Evolutionary conservation across 2,888 invertebrate species (phyloP), one percentile per base, ranked within the genome.

Genomic region (Cremastinae sp.): DNA sequence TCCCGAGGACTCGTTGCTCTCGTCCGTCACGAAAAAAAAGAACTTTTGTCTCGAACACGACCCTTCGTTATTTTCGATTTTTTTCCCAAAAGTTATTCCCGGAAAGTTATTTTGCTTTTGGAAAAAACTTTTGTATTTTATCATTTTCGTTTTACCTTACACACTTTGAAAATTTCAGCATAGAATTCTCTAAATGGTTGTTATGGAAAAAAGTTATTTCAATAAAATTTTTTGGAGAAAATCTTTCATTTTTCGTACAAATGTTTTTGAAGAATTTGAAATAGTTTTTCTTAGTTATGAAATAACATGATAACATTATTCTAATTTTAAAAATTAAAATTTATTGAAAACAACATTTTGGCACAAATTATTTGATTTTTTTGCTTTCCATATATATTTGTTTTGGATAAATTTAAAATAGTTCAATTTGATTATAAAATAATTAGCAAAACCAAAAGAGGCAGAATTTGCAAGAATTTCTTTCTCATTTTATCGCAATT

Each of bases 41-140:
- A 68, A 69, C 75, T 74, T 76, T 61, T 75, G 39, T 69, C 70
- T 71, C 62, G 12, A 49, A 55, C 71, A 45, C 28, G 37, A 28
- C 28, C 64, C 73, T 73, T 70, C 69, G 73, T 77, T 77, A 74
- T 74, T 70, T 70, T 70, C 64, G 69, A 59, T 65, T 74, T 73
- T 69, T 39, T 14, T 37, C 43, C 55, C 18, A 41, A 65, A 64
- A 59, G 20, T 56, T 69, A 69, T 16, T 51, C 47, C 20, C 20
- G 22, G 41, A 49, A 65, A 64, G 65, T 74, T 74, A 74, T 74
- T 37, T 59, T 41, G 65, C 69, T 72, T 70, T 61, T 18, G 39
- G 22, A 41, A 65, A 62, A 41, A 41, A 37, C 16, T 41, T 35
- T 49, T 7, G 37, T 35, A 16, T 53, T 39, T 68, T 58, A 51